These are phyloP conservation scores for Rhea americana DNA, from an alignment of 2,113 vertebrate species.

Conservation along the genomic window DNA sequence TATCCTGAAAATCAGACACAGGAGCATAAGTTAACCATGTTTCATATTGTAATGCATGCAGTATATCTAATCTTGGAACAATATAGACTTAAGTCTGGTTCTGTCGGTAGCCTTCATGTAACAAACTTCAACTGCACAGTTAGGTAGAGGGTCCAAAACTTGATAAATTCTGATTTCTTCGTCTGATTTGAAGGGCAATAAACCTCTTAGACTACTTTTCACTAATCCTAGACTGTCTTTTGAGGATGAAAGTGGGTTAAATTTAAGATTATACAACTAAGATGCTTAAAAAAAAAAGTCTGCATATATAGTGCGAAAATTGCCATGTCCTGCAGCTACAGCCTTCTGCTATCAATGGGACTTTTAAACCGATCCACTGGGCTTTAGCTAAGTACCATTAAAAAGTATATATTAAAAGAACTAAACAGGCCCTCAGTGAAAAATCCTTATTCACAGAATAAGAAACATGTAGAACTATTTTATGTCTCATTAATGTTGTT, in stretches of 20 bases:
- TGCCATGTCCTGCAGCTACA: neutral
- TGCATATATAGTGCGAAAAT: neutral
- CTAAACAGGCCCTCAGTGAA: neutral
- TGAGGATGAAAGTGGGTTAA: neutral
- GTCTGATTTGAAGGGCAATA: neutral
- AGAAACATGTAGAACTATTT: conserved; percentile 4
- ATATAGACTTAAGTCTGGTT: neutral
- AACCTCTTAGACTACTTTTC: neutral
- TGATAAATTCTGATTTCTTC: neutral
- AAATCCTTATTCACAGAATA: conserved; percentile 17
- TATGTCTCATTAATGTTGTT: neutral
- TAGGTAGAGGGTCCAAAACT: neutral
- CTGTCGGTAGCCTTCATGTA: neutral
- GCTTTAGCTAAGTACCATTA: neutral
- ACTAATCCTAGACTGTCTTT: neutral
- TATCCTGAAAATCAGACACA: neutral
- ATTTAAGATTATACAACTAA: conserved; percentile 21
- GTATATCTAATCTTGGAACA: neutral
- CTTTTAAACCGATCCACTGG: neutral
- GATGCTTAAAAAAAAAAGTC: neutral
- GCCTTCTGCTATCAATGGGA: neutral
- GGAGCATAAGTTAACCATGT: neutral
- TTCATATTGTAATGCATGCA: neutral
- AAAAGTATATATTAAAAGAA: neutral
- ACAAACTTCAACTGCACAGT: neutral